Conservation (phyloP, 2,888 invertebrate genomes). For the Hypolimnas misippus region DNA sequence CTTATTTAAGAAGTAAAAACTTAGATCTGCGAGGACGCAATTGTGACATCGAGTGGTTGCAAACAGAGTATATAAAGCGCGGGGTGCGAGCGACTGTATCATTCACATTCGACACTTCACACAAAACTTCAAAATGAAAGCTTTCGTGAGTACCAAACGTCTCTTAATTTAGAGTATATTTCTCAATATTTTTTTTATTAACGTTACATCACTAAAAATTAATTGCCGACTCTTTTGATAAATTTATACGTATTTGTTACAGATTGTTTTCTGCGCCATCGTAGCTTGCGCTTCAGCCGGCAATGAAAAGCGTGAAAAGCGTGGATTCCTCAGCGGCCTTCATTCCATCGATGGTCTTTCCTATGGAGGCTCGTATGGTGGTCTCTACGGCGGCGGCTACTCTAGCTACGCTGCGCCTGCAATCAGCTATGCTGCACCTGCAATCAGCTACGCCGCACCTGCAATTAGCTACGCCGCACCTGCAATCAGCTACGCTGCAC, state of each 20-base stretch:
- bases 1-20: too few relatives aligned
- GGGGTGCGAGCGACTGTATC: not conserved
- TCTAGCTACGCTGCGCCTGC: not conserved
- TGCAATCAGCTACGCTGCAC: not conserved
- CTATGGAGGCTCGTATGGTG: slow-evolving; percentile 33
- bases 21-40: too few relatives aligned
- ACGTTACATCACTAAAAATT: not conserved
- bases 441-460: not conserved
- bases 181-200: not conserved
- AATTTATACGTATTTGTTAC: slow-evolving; percentile 4
- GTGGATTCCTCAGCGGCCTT: slow-evolving; percentile 39
- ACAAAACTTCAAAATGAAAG: slow-evolving; percentile 42
- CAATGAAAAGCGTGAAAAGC: slow-evolving; percentile 39
- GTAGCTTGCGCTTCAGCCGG: slow-evolving; percentile 38
- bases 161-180: not conserved
- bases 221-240: not conserved
- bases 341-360: slow-evolving; percentile 21
- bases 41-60: too few relatives aligned
- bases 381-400: slow-evolving; percentile 38
- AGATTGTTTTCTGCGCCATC: slow-evolving; percentile 39
- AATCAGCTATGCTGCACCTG: not conserved
- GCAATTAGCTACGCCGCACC: not conserved
- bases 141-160: slow-evolving; percentile 45
- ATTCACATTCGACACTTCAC: not conserved
- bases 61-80: not conserved